These are phyloP conservation scores for Mayetiola destructor DNA, from an alignment of 2,888 invertebrate genomes.

Conservation along the genomic window DNA sequence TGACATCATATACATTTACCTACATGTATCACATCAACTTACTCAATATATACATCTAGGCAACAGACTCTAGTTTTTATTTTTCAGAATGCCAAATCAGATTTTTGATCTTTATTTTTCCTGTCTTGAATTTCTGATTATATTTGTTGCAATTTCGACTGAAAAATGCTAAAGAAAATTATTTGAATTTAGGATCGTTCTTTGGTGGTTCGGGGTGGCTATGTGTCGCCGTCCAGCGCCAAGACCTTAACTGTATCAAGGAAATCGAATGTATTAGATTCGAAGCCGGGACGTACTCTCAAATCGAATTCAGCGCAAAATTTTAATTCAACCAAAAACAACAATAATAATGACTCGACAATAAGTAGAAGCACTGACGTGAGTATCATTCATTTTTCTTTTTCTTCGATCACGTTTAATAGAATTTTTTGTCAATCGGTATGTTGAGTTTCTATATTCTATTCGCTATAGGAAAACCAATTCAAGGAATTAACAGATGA, in stretches of 20 bases:
- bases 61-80: too few relatives aligned
- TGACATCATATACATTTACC: too few relatives aligned
- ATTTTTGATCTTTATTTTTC: too few relatives aligned
- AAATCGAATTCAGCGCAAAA: conserved; percentile 15
- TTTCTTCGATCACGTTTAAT: background rate
- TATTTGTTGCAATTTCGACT: too few relatives aligned
- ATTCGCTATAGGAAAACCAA: conserved; percentile 6
- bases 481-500: conserved; percentile 13
- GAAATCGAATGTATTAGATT: conserved; percentile 69
- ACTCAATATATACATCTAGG: too few relatives aligned
- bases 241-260: conserved; percentile 56
- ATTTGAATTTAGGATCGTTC: conserved; percentile 47
- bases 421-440: background rate
- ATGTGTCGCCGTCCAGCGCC: conserved; percentile 39
- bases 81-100: too few relatives aligned
- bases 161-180: too few relatives aligned
- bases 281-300: conserved; percentile 35
- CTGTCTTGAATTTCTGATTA: too few relatives aligned
- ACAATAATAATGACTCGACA: conserved; percentile 16
- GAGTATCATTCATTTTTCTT: background rate
- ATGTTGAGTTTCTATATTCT: background rate
- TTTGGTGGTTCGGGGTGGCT: conserved; percentile 51
- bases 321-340: conserved; percentile 27
- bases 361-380: background rate
- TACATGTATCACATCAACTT: too few relatives aligned